phyloP scores from a whole-genome alignment of 2,113 vertebrate genomes.

The Toxotes chatareus region DNA sequence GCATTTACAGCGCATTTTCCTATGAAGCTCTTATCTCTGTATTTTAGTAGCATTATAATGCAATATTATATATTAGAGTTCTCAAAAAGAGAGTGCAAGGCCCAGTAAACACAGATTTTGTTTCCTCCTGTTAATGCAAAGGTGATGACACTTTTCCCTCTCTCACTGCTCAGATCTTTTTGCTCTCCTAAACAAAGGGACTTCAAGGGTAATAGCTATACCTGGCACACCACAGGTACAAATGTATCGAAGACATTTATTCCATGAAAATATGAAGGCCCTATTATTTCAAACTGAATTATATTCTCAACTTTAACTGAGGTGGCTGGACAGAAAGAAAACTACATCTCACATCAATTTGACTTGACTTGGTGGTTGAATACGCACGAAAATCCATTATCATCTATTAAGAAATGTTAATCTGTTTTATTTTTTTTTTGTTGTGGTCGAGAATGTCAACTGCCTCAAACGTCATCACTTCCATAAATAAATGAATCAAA shows the following conservation, averaged over 20 bases:
- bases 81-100: conserved; percentile 2
- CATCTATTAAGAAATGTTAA: neutral
- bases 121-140: neutral
- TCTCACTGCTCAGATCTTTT: neutral
- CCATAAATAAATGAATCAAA: too few species aligned
- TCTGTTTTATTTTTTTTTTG: neutral
- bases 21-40: neutral
- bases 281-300: conserved; percentile 4
- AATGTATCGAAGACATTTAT: conserved; percentile 4
- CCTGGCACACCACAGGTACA: neutral
- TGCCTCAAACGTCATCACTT: neutral
- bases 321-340: conserved; percentile 44
- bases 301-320: neutral
- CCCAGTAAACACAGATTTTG: neutral
- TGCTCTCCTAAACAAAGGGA: neutral
- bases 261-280: neutral
- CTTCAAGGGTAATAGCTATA: neutral
- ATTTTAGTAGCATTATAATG: neutral
- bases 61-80: neutral
- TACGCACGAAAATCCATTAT: neutral
- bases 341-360: neutral
- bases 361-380: neutral
- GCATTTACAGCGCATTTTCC: neutral
- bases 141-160: neutral
- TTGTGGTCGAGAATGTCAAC: neutral